These are phyloP conservation scores for Dendroctonus ponderosae DNA, from an alignment of 1,140 invertebrate species.

Conservation along the genomic window DNA sequence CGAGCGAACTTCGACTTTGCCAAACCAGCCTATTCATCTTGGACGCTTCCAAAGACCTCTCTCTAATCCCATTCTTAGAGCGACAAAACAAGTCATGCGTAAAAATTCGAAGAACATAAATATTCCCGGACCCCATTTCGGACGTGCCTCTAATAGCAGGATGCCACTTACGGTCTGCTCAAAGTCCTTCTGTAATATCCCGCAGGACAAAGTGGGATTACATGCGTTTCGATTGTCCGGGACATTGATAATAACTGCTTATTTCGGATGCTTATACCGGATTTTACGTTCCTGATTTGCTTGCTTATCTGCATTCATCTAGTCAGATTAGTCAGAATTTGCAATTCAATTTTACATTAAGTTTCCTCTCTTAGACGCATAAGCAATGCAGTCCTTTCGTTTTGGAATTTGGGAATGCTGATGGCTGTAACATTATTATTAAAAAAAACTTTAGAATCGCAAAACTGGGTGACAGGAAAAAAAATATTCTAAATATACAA, in stretches of 20 bases:
- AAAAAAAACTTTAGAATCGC: too few relatives aligned
- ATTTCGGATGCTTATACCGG: conserved; percentile 5
- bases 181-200: conserved; percentile 24
- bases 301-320: too few relatives aligned
- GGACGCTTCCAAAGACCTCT: conserved; percentile 1
- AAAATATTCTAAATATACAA: too few relatives aligned
- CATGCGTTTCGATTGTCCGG: conserved; percentile 11
- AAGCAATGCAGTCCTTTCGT: too few relatives aligned
- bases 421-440: too few relatives aligned
- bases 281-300: neutral
- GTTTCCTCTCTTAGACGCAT: too few relatives aligned
- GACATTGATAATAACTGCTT: conserved; percentile 19
- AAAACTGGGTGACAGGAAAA: too few relatives aligned
- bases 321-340: too few relatives aligned
- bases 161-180: conserved; percentile 20
- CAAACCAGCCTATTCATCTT: conserved; percentile 11
- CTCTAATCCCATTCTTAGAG: conserved; percentile 23
- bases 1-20: conserved; percentile 2
- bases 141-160: conserved; percentile 28
- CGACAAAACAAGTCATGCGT: conserved; percentile 29
- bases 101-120: conserved; percentile 26
- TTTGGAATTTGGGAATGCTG: too few relatives aligned
- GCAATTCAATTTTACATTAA: too few relatives aligned
- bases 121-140: conserved; percentile 27
- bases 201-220: conserved; percentile 17